Evolutionary conservation across 23 tunicate genomes (phyloP).

Genomic region (Ciona savignyi): DNA sequence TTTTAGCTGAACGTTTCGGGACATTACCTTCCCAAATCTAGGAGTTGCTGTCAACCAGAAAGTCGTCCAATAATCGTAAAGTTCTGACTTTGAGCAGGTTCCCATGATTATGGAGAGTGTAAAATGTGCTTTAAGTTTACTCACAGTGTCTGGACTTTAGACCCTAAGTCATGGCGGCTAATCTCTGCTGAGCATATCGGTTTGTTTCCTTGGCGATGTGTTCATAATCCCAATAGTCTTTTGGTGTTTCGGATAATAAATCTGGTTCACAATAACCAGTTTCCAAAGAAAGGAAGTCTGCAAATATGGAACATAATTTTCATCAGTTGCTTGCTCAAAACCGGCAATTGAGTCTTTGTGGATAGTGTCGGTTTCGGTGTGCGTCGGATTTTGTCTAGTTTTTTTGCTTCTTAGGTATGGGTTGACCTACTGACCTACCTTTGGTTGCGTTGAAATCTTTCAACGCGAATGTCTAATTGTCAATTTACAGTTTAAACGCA

Average conservation of each 20-base stretch:
- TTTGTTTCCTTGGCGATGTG: neutral
- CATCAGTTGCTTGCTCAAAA: too few relatives aligned
- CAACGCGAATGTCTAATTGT: too few relatives aligned
- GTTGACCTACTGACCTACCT: too few relatives aligned
- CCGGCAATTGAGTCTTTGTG: too few relatives aligned
- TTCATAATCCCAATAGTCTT: neutral
- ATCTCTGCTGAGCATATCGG: neutral
- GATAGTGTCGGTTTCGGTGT: too few relatives aligned
- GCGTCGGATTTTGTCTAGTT: too few relatives aligned
- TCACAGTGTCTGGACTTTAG: neutral
- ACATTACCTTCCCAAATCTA: neutral
- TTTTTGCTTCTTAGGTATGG: too few relatives aligned
- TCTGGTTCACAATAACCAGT: neutral
- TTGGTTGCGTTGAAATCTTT: too few relatives aligned
- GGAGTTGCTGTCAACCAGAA: slow-evolving; percentile 1
- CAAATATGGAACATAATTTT: neutral
- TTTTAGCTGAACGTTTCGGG: neutral
- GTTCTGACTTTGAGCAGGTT: neutral
- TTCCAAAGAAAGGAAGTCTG: neutral
- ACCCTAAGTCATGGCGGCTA: neutral
- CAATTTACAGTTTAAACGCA: too few relatives aligned
- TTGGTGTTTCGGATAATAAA: neutral
- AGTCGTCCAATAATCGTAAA: neutral
- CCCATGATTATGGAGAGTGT: neutral
- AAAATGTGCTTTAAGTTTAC: neutral